phyloP scores from a whole-genome alignment of 1,140 invertebrate species.

The Telenomus remus region DNA sequence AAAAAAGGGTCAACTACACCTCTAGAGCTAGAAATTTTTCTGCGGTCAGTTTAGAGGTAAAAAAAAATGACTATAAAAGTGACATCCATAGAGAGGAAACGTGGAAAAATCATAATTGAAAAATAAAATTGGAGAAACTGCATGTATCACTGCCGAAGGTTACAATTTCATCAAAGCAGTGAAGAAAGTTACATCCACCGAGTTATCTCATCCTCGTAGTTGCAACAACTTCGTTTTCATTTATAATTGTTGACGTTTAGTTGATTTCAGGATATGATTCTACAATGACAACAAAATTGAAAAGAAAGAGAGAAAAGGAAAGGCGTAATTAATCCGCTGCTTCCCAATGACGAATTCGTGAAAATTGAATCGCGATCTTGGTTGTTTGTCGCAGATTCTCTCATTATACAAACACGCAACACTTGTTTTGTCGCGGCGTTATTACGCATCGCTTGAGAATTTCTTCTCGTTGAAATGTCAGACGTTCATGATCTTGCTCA shows the following conservation, averaged over 20 bases:
- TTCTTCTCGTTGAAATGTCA: conserved; percentile 57
- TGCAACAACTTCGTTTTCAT: conserved; percentile 1
- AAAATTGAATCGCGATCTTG: too few relatives aligned
- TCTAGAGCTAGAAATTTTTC: not conserved
- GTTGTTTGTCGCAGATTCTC: too few relatives aligned
- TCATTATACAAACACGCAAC: conserved; percentile 42
- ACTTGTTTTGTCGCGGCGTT: conserved; percentile 45
- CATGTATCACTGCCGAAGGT: conserved; percentile 2
- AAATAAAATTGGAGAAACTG: conserved; percentile 15
- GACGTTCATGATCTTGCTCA: conserved; percentile 57
- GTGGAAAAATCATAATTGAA: conserved; percentile 14
- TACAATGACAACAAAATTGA: not conserved
- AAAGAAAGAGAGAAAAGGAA: too few relatives aligned
- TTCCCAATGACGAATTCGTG: too few relatives aligned
- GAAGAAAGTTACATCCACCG: conserved; percentile 21
- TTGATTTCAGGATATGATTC: not conserved
- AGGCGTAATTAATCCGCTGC: too few relatives aligned
- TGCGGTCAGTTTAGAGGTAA: conserved; percentile 4
- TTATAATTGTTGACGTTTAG: not conserved
- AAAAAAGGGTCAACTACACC: too few relatives aligned
- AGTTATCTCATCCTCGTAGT: conserved; percentile 7
- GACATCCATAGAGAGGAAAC: not conserved
- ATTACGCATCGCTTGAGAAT: conserved; percentile 56
- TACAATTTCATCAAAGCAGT: conserved; percentile 18
- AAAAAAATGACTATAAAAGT: conserved; percentile 3